These are phyloP conservation scores for Ostrea edulis DNA, from an alignment of 1,140 invertebrate species.

Conservation along the genomic window DNA sequence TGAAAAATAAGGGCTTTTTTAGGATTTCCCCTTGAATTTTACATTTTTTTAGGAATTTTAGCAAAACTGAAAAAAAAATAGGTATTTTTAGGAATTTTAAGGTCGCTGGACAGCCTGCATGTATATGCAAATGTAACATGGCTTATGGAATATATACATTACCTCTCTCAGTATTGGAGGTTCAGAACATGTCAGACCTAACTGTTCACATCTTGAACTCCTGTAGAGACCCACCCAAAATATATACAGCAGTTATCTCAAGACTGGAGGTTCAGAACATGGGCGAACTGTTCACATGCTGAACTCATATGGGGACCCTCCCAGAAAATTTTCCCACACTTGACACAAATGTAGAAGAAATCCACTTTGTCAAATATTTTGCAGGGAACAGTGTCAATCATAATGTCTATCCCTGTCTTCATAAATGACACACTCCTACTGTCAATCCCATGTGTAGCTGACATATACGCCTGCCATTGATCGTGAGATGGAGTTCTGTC, in stretches of 20 bases:
- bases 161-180: not conserved
- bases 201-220: not conserved
- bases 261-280: constrained; percentile 19
- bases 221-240: not conserved
- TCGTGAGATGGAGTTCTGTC: constrained; percentile 20
- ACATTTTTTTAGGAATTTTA: too few species aligned
- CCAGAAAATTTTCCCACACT: constrained; percentile 40
- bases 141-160: not conserved
- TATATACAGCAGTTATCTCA: not conserved
- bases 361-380: constrained; percentile 3
- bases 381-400: constrained; percentile 21
- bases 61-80: too few species aligned
- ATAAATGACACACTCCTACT: not conserved
- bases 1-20: too few species aligned
- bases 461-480: not conserved
- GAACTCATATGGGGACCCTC: constrained; percentile 9
- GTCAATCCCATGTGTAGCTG: not conserved
- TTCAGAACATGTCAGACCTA: not conserved
- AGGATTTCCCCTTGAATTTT: too few species aligned
- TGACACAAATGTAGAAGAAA: constrained; percentile 14
- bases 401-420: not conserved
- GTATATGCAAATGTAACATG: not conserved
- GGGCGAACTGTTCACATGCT: constrained; percentile 36
- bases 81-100: too few species aligned
- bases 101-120: too few species aligned